Conservation (phyloP, 2,888 invertebrate species). For the Phlogophora meticulosa region DNA sequence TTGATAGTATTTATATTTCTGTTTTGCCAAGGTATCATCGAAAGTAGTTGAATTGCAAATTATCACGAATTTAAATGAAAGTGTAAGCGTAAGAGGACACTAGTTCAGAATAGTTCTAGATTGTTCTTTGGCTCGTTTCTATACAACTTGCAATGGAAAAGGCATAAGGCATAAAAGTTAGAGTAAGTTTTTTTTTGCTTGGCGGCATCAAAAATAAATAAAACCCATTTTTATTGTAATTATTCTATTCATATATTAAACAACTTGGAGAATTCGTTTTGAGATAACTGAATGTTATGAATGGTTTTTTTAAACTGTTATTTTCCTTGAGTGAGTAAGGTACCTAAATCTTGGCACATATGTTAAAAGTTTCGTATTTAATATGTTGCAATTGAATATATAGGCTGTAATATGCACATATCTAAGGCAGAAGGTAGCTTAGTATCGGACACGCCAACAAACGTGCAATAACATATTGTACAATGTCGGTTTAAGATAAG, state of each 20-base stretch:
- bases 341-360: neutral
- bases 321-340: slow-evolving; percentile 19
- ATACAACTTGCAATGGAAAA: neutral
- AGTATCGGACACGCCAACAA: slow-evolving; percentile 19
- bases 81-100: slow-evolving; percentile 2
- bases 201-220: neutral
- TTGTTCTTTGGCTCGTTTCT: slow-evolving; percentile 13
- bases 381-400: neutral
- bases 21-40: neutral
- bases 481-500: slow-evolving; percentile 45
- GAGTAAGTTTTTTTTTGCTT: neutral
- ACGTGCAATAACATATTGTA: slow-evolving; percentile 34
- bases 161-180: too few relatives aligned
- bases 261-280: neutral
- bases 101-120: slow-evolving; percentile 14
- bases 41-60: slow-evolving; percentile 14
- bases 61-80: slow-evolving; percentile 30
- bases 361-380: neutral
- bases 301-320: neutral
- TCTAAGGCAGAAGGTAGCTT: slow-evolving; percentile 17
- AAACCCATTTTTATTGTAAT: neutral
- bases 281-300: neutral
- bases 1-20: neutral
- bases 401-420: neutral
- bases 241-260: neutral